phyloP scores from a whole-genome alignment of 2,888 invertebrate genomes.

The Allygus modestus region DNA sequence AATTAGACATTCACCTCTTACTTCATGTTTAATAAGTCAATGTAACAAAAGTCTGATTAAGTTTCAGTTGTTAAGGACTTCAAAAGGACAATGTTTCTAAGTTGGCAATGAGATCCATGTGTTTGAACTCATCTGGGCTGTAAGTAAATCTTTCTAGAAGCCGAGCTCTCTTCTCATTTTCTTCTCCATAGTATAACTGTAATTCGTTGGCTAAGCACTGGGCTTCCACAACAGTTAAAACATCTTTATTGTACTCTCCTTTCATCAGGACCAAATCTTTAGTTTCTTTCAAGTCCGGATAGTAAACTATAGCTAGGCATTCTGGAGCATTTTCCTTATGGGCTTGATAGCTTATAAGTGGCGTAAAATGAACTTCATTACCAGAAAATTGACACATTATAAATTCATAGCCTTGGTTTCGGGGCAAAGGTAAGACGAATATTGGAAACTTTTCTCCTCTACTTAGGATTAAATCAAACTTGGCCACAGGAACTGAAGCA shows the following conservation, averaged over 20 bases:
- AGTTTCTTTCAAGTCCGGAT: conserved; percentile 82
- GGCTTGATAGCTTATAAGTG: conserved; percentile 89
- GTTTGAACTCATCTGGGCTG: conserved; percentile 86
- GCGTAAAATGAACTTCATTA: conserved; percentile 89
- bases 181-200: conserved; percentile 88
- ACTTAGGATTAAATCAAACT: conserved; percentile 79
- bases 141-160: conserved; percentile 84
- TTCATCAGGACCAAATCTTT: conserved; percentile 90
- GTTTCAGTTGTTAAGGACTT: neutral
- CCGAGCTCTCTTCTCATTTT: conserved; percentile 79
- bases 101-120: conserved; percentile 88
- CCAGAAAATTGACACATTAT: conserved; percentile 86
- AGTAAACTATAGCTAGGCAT: conserved; percentile 88
- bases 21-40: too few relatives aligned
- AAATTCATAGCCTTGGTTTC: conserved; percentile 91
- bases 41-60: too few relatives aligned
- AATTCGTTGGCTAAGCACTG: conserved; percentile 91
- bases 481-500: conserved; percentile 81
- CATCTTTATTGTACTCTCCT: conserved; percentile 90
- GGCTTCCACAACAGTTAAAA: conserved; percentile 86
- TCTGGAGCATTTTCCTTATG: conserved; percentile 94
- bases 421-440: conserved; percentile 89
- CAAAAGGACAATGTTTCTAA: conserved; percentile 76
- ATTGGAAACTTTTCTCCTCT: conserved; percentile 81
- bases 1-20: too few relatives aligned